Evolutionary conservation across 2,113 vertebrate species (phyloP), one percentile per base, ranked within the genome.

Genomic region (Cephalopterus ornatus): DNA sequence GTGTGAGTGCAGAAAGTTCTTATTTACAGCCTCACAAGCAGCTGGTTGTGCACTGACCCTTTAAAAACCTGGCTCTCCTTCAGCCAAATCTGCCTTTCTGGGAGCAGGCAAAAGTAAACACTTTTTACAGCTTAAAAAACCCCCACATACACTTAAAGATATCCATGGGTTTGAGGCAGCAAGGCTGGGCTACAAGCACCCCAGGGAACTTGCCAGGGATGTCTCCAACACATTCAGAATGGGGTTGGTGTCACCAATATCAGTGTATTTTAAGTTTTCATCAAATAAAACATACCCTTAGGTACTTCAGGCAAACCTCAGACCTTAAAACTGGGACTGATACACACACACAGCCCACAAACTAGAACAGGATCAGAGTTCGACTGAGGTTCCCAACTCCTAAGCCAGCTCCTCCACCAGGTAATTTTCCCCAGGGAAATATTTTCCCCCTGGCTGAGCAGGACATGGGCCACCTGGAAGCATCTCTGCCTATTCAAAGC

Each of bases 171-270:
- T 61, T 16, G 66, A 35, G 30, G 71, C 6, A 75, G 82, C 14
- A 65, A 62, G 42, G 74, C 3, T 23, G 30, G 37, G 37, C 53
- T 61, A 15, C 33, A 39, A 5, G 10, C 12, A 46, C 14, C 27
- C 21, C 2, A 2, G 9, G 4, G 44, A 17, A 42, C 61, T n/a
- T 18, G 13, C 26, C 46, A 32, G 30, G 61, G 72, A 33, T 3
- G 8, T 12, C n/a, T 28, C 7, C 10, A 15, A 15, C 68, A 52
- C 0, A 0, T 33, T 70, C 93, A 77, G n/a, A 91, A 53, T 0
- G 0, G 67, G 33, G 35, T 4, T 63, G 44, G 61, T 59, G 23
- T 37, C 83, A 68, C 27, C 79, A 44, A 0, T 5, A 59, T 30
- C 17, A 11, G 39, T 2, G 28, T 12, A 47, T 52, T 96, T 89